phyloP scores from a whole-genome alignment of 2,888 invertebrate species.

The Aleiodes alternator region DNA sequence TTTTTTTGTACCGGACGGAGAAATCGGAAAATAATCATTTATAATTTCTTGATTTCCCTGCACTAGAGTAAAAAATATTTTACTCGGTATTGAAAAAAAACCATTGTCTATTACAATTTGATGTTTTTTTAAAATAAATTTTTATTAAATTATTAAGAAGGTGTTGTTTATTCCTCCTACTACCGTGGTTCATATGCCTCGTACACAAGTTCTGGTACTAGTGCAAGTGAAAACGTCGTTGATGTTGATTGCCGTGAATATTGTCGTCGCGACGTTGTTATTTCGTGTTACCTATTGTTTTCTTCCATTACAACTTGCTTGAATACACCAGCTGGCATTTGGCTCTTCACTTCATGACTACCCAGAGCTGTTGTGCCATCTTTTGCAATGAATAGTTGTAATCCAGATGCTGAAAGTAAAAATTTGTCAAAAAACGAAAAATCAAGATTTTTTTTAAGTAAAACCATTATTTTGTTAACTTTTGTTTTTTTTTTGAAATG shows the following conservation, averaged over 20 bases:
- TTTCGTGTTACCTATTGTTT: slow-evolving; percentile 82
- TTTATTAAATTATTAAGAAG: slow-evolving; percentile 36
- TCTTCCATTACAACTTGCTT: slow-evolving; percentile 88
- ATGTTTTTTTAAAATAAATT: neutral
- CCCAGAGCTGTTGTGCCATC: slow-evolving; percentile 93
- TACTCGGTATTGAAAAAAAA: neutral
- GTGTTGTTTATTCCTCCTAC: slow-evolving; percentile 47
- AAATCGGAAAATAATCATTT: slow-evolving; percentile 37
- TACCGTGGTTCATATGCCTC: slow-evolving; percentile 71
- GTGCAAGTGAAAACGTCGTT: slow-evolving; percentile 64
- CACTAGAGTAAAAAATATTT: neutral
- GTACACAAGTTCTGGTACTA: slow-evolving; percentile 73
- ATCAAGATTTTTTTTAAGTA: neutral
- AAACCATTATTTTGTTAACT: no score
- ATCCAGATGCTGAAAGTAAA: slow-evolving; percentile 84
- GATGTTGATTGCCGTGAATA: slow-evolving; percentile 63
- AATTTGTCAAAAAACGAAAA: slow-evolving; percentile 32
- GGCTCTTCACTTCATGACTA: slow-evolving; percentile 87
- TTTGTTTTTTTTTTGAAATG: no score
- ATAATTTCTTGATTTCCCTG: slow-evolving; percentile 17
- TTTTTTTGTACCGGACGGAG: neutral
- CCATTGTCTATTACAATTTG: slow-evolving; percentile 14
- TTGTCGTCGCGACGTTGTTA: slow-evolving; percentile 63
- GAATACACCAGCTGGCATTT: slow-evolving; percentile 84
- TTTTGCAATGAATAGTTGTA: slow-evolving; percentile 92